phyloP scores from a whole-genome alignment of 2,888 invertebrate species.

The Heteropelma amictum region DNA sequence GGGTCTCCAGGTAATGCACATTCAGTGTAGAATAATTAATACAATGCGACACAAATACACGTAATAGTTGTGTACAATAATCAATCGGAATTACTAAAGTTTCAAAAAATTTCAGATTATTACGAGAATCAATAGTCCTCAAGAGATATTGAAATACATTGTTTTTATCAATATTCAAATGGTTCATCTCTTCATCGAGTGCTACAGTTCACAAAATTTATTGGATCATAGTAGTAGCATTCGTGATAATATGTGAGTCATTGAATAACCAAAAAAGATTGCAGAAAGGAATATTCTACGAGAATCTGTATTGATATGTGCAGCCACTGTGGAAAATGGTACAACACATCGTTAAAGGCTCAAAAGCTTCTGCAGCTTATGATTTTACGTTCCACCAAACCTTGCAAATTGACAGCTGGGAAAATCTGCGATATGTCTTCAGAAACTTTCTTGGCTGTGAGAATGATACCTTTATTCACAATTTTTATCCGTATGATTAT shows the following conservation, averaged over 20 bases:
- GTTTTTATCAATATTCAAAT: slow-evolving; percentile 20
- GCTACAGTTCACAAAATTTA: slow-evolving; percentile 22
- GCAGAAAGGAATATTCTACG: background rate
- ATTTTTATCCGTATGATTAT: background rate
- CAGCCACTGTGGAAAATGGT: slow-evolving; percentile 28
- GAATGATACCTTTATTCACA: background rate
- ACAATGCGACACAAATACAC: too few species aligned
- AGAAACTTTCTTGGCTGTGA: slow-evolving; percentile 30
- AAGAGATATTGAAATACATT: slow-evolving; percentile 24
- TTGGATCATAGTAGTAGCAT: slow-evolving; percentile 40
- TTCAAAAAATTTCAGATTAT: slow-evolving; percentile 1
- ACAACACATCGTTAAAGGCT: background rate
- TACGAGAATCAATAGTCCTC: background rate
- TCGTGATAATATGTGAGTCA: slow-evolving; percentile 30
- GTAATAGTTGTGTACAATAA: background rate
- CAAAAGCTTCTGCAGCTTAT: slow-evolving; percentile 28
- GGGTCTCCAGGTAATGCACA: slow-evolving; percentile 32
- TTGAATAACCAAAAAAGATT: background rate
- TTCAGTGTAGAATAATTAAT: too few species aligned
- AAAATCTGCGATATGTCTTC: slow-evolving; percentile 32
- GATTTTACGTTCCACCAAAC: slow-evolving; percentile 20
- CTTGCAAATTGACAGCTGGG: slow-evolving; percentile 28
- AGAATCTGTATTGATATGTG: background rate
- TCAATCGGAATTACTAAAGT: background rate
- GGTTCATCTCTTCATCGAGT: slow-evolving; percentile 32